Base-by-base conservation (phyloP, 2,888 invertebrate genomes). In the Synergus japonicus region DNA sequence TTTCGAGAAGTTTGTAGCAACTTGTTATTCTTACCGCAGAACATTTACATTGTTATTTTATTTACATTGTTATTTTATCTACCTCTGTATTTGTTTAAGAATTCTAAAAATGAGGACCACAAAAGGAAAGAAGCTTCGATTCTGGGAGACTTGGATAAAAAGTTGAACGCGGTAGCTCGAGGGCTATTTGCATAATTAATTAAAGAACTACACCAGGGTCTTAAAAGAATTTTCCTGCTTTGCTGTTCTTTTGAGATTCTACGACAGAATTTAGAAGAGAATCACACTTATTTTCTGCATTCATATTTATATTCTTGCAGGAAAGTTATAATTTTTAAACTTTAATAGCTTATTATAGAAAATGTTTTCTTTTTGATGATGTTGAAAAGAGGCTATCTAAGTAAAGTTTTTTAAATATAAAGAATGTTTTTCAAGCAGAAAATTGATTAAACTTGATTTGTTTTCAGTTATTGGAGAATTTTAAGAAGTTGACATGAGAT, bases 151-250 rank as follows among this genome's bases (percentile, higher is more conserved):
- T 49, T 37, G 54, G 15, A 54, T 54, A 89, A 89, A 90, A 90
- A 88, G 89, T 90, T 89, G 89, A 89, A 88, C 90, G 87, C 86
- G 87, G 85, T 87, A 86, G 88, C 88, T 88, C 86, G 86, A 83
- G 84, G 88, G 90, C 90, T 89, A 90, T 90, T 90, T 90, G 88
- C 90, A 90, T 90, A 90, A 90, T 90, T 90, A 90, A 90, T 90
- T 90, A 89, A 90, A 89, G 90, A 90, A 90, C 87, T 88, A 89
- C 87, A 22, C 54, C 22, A 49, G 88, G 89, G 88, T 89, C 90
- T 89, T 89, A 89, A 90, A 90, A 89, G 90, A 89, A 89, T 89
- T 88, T 89, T 89, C 87, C 84, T 89, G 85, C 86, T 54, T 73
- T 44, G 63, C 60, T 58, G 60, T 58, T 77, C 58, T 44, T 54